These are phyloP conservation scores for Himantopus leucocephalus DNA, from an alignment of 2,113 vertebrate species.

Conservation along the genomic window DNA sequence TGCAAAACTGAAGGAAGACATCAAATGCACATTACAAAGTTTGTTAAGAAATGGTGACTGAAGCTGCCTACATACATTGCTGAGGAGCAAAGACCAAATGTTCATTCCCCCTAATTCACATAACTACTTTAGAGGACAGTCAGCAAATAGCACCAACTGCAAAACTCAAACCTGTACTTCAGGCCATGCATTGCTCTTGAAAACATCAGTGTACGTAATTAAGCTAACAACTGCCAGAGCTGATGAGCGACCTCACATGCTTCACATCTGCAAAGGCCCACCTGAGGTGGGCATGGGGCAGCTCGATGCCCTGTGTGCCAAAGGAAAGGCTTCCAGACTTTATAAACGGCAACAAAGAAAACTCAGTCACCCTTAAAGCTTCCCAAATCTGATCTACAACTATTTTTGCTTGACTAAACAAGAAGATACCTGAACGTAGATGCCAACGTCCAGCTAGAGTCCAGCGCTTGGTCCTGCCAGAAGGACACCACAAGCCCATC, in stretches of 20 bases:
- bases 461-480: not conserved
- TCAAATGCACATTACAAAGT: not conserved
- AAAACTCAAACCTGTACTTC: not conserved
- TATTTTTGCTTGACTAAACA: no score
- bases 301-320: accelerated
- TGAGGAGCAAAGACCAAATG: accelerated
- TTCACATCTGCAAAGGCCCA: not conserved
- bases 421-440: not conserved
- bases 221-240: not conserved
- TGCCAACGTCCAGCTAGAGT: not conserved
- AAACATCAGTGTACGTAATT: accelerated
- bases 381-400: not conserved
- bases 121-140: no score
- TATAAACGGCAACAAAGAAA: not conserved
- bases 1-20: not conserved
- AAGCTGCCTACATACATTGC: not conserved
- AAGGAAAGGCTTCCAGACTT: not conserved
- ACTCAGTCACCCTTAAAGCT: no score
- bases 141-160: not conserved
- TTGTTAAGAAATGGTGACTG: not conserved
- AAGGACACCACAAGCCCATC: not conserved
- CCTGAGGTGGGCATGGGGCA: accelerated
- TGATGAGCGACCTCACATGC: accelerated
- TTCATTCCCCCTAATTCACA: not conserved
- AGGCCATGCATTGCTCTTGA: not conserved